Evolutionary conservation across 1,140 invertebrate genomes (phyloP), one percentile per base, ranked within the genome.

Genomic region (Musca vetustissima): DNA sequence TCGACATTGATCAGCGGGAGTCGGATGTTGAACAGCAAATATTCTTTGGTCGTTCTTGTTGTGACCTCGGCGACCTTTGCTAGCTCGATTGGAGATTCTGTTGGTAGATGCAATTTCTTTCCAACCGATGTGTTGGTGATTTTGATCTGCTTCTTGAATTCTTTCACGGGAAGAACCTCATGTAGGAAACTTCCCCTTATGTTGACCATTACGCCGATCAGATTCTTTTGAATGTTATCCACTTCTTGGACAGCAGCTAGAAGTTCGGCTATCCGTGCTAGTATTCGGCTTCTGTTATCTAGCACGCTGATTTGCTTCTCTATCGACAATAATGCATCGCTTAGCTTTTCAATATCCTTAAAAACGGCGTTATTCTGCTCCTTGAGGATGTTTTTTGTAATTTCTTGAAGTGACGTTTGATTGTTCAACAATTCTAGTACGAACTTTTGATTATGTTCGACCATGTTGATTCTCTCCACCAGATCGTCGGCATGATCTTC

Each of bases 91-190:
- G 49, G 50, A 3, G 28, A 28, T 28, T 28, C 28, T 21, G 50
- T 17, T 57, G 50, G 52, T 15, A 47, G 11, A 4, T 14, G 22
- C 6, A 67, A 22, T 4, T 15, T n/a, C 21, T 67, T 22, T 0
- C 32, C 17, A 6, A 67, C 36, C 11, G 36, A 6, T 15, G 19
- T 14, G 25, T 15, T 7, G 36, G 65, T 64, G 25, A 52, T 22
- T 24, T 69, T 6, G 15, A 69, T 69, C n/a, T 69, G 22, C 8
- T 47, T 11, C 50, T 69, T 25, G 43, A 69, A 69, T 13, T 25
- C 22, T 15, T 64, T 36, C 11, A 69, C 25, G 7, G 68, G 61
- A 8, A 69, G 48, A 4, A 69, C 14, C 14, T 17, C 52, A 32
- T 69, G 49, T 14, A 69, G 17, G 28, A 57, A 57, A 28, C 25